Evolutionary conservation across 1,140 invertebrate species (phyloP).

Genomic region (Adoxophyes honmai): DNA sequence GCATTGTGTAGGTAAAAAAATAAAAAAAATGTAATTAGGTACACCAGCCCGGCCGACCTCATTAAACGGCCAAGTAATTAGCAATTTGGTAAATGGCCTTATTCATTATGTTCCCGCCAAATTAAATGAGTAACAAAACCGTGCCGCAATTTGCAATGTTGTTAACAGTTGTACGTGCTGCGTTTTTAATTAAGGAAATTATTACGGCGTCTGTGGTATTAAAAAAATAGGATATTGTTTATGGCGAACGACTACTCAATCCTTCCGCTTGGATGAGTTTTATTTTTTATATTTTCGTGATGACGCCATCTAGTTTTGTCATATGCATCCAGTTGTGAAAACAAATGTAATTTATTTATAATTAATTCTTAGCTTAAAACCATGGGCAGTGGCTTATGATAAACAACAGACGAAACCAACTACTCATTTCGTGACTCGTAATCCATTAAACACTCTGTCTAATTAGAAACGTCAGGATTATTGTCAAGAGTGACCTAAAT

Average conservation of each 20-base stretch:
- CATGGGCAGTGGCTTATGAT: background rate
- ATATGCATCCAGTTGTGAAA: no score
- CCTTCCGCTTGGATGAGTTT: no score
- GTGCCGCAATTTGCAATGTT: background rate
- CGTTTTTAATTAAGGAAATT: background rate
- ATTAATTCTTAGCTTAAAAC: no score
- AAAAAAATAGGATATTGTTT: no score
- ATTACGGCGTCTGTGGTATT: no score
- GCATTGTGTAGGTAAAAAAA: conserved; percentile 28
- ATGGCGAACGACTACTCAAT: no score
- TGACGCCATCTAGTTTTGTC: no score
- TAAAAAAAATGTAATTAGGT: conserved; percentile 49
- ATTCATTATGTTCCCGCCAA: conserved; percentile 11
- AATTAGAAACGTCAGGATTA: background rate
- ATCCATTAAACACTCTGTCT: background rate
- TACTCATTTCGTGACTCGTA: conserved; percentile 6
- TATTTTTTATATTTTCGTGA: no score
- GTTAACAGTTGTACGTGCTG: background rate
- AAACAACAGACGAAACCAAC: background rate
- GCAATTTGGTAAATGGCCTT: conserved; percentile 19
- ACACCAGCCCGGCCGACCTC: conserved; percentile 23
- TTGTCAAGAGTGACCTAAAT: background rate
- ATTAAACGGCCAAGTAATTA: conserved; percentile 23
- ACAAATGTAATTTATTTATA: no score
- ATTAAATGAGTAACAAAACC: conserved; percentile 8